Evolutionary conservation across 1,140 invertebrate species (phyloP).

Genomic region (Eubasilissa regina): DNA sequence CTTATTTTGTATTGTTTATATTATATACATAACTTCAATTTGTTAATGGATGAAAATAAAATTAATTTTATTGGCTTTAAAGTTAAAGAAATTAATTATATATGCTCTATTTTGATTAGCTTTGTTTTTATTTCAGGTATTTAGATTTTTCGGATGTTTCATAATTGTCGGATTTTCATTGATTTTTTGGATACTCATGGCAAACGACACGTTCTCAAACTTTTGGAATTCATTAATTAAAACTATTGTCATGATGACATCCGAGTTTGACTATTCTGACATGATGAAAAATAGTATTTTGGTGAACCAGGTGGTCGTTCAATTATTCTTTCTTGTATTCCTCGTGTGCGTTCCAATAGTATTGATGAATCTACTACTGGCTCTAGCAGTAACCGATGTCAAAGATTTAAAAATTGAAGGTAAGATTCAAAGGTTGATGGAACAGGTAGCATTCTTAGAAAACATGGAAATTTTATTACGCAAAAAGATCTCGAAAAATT

Average conservation of each 20-base stretch:
- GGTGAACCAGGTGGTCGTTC: constrained; percentile 60
- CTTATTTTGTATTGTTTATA: too few species aligned
- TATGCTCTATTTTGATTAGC: too few species aligned
- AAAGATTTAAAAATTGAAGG: constrained; percentile 73
- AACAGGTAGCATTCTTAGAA: constrained; percentile 69
- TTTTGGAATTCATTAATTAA: constrained; percentile 71
- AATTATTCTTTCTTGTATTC: constrained; percentile 75
- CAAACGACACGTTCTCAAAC: constrained; percentile 66
- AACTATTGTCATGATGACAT: constrained; percentile 75
- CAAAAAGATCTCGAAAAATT: background rate
- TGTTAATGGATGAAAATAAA: too few species aligned
- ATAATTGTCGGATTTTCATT: constrained; percentile 73
- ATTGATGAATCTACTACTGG: constrained; percentile 77
- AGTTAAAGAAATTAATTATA: too few species aligned
- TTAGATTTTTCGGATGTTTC: constrained; percentile 68
- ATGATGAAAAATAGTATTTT: constrained; percentile 49
- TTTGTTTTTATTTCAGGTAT: constrained; percentile 64
- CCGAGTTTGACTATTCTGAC: constrained; percentile 71
- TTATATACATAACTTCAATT: too few species aligned
- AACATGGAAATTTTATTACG: constrained; percentile 63
- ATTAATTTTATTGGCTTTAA: too few species aligned
- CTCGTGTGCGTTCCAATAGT: constrained; percentile 77
- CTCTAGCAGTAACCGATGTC: constrained; percentile 78
- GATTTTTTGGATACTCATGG: constrained; percentile 73
- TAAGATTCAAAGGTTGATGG: constrained; percentile 67